Percentiles rank a stretch among this genome's conserved stretches.
Evolutionary conservation across 1,140 invertebrate genomes (phyloP).

Genomic region (Anastrepha obliqua): DNA sequence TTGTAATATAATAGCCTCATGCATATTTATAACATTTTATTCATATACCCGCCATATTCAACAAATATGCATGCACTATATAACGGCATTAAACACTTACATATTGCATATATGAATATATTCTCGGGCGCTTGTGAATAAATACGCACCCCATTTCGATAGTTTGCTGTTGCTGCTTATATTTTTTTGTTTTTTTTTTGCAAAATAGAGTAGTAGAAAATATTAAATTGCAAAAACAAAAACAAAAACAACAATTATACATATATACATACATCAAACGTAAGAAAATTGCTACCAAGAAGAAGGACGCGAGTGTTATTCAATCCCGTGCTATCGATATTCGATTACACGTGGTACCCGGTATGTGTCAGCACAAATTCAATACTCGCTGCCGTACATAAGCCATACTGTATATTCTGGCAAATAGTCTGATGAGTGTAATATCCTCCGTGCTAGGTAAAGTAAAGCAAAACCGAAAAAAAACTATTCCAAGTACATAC

Average conservation of each 20-base stretch:
- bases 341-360: constrained; percentile 56
- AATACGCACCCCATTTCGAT: not conserved
- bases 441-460: not conserved
- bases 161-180: not conserved
- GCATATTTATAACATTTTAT: constrained; percentile 37
- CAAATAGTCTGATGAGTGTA: not conserved
- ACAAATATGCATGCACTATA: not conserved
- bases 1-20: constrained; percentile 23
- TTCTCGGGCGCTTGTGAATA: not conserved
- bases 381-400: not conserved
- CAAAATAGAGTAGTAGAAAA: constrained; percentile 50
- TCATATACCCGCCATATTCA: not conserved
- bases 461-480: not conserved
- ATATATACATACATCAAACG: not conserved
- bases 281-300: constrained; percentile 51
- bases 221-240: constrained; percentile 44
- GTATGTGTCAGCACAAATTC: constrained; percentile 42
- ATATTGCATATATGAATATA: not conserved
- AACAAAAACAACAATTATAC: not conserved
- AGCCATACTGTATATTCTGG: not conserved
- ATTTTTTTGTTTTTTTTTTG: not conserved
- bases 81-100: not conserved
- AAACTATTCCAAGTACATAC: constrained; percentile 34
- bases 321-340: constrained; percentile 59
- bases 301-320: constrained; percentile 55